These are phyloP conservation scores for Etheostoma spectabile DNA, from an alignment of 2,113 vertebrate species.

Conservation along the genomic window DNA sequence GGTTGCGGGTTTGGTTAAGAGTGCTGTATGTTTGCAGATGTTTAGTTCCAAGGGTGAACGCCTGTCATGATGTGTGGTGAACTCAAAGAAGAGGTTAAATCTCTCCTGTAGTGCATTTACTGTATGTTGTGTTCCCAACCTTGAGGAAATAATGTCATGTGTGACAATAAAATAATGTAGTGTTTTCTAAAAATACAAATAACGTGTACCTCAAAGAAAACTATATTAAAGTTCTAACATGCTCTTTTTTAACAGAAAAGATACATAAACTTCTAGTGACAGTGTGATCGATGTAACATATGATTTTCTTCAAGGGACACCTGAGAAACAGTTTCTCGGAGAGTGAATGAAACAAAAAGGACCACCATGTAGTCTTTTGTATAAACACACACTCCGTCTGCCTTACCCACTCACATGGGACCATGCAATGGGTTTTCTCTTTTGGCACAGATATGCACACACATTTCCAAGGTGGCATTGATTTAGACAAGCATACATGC, in stretches of 20 bases:
- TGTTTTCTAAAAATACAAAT: slow-evolving; percentile 16
- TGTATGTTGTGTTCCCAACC: slow-evolving; percentile 12
- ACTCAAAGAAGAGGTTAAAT: slow-evolving; percentile 51
- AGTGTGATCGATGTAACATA: slow-evolving; percentile 11
- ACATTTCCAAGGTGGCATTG: slow-evolving; percentile 30
- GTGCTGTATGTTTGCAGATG: slow-evolving; percentile 68
- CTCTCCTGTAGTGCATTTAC: slow-evolving; percentile 12
- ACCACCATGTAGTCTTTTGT: slow-evolving; percentile 63
- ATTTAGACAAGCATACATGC: slow-evolving; percentile 34
- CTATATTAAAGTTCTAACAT: neutral
- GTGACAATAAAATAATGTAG: slow-evolving; percentile 1
- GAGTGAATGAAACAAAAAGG: slow-evolving; percentile 48
- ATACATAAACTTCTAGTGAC: slow-evolving; percentile 11
- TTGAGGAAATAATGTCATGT: slow-evolving; percentile 16
- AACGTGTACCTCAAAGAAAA: neutral
- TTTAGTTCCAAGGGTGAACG: slow-evolving; percentile 52
- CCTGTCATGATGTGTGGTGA: slow-evolving; percentile 59
- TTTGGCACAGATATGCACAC: slow-evolving; percentile 41
- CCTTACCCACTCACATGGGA: slow-evolving; percentile 35
- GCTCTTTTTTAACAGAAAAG: neutral
- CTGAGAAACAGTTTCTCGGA: slow-evolving; percentile 12
- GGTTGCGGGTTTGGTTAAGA: slow-evolving; percentile 60
- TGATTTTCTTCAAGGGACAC: slow-evolving; percentile 16
- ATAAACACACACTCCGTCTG: slow-evolving; percentile 47
- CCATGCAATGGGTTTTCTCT: slow-evolving; percentile 48